Base-by-base conservation (phyloP, 1,140 invertebrate species). In the Telenomus remus region DNA sequence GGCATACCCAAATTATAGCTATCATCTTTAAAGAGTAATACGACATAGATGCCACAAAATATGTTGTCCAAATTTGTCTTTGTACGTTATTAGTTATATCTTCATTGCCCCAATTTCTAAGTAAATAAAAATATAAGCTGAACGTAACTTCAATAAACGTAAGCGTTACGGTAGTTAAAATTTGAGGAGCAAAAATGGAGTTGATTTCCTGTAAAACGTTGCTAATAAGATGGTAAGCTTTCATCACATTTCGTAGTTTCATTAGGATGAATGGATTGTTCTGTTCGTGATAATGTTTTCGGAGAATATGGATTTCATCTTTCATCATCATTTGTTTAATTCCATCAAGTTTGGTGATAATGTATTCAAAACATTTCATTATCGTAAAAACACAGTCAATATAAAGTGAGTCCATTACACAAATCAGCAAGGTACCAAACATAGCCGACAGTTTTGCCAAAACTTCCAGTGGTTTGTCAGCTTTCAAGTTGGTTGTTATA, bases 111-210 rank as follows among this genome's bases (percentile, higher is more conserved):
- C 54, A 42, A 19, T 14, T 11, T 6, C 78, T 55, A 0, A 85
- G 10, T 54, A 87, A 73, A 35, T 78, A 83, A 63, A 87, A 88
- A 35, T 86, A 87, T 4, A 87, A 48, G 0, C 80, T 82, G 19
- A 88, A 87, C 0, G 85, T 87, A 2, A 84, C 59, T 35, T 84
- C 79, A 0, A 70, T 71, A 37, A 87, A 88, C 0, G 85, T 87
- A 0, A 82, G 56, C 0, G 79, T 78, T 3, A 85, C 70, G 0
- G 79, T 57, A 0, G 79, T 50, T 10, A 81, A 42, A 11, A 84
- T 43, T 12, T 83, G 85, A 1, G 76, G n/a, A 11, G 80, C 61
- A 42, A 86, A 88, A 0, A 78, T 76, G 0, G 69, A 13, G 43
- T 88, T 88, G 0, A 86, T 12, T 10, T 60, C 48, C 14, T 82